Evolutionary conservation across 2,888 invertebrate species (phyloP), one percentile per base, ranked within the genome.

Genomic region (Adineta ricciae): DNA sequence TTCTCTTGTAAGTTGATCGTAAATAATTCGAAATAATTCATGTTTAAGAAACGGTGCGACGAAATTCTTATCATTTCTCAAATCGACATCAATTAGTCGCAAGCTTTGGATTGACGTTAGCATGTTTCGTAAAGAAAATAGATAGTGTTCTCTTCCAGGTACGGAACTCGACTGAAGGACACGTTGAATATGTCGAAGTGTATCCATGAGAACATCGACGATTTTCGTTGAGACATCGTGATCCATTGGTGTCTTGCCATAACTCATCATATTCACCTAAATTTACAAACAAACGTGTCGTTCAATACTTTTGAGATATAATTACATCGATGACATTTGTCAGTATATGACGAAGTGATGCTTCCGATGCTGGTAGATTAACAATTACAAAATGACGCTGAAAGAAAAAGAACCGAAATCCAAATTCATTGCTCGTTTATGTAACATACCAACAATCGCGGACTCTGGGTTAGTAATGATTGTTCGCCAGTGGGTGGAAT

Each of bases 331-430:
- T 87, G 19, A 90, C 88, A 64, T 89, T 89, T 88, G 89, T 87
- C 9, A 90, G 88, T 83, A 90, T 88, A 36, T 87, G 87, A 86
- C 88, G 89, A 83, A 90, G 87, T 19, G 88, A 87, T 8, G 89
- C 89, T 84, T 88, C 89, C 41, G 88, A 87, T 27, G 90, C 87
- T 73, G 90, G 89, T 86, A 90, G 86, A 85, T 88, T 88, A 86
- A 90, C 89, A 73, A 90, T 89, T 50, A 89, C 89, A 88, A 90
- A 90, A 86, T 90, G 90, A 83, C 90, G 88, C 90, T 90, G 88
- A 83, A 88, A 88, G 36, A 56, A 24, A 83, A 36, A 73, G 78
- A 83, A 56, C 38, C 3, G 64, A 82, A 27, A 84, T n/a, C n/a
- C n/a, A n/a, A n/a, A n/a, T 27, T 83, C 49, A 24, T 19, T 83